Evolutionary conservation across 1,140 invertebrate genomes (phyloP).

Genomic region (Drosophila athabasca): DNA sequence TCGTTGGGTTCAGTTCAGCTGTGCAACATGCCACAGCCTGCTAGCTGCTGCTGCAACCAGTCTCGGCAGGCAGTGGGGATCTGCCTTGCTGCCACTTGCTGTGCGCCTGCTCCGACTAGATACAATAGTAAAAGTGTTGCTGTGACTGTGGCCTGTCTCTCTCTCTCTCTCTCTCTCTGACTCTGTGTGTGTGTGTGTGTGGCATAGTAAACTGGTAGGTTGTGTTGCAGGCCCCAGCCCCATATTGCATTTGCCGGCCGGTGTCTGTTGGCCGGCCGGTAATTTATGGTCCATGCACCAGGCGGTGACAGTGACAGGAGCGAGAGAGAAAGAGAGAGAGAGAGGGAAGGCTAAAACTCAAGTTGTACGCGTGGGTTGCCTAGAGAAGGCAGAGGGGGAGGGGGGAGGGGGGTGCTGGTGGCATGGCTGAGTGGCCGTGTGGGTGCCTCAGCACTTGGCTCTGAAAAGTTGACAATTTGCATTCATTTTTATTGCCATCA

Average conservation of each 20-base stretch:
- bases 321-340: conserved; percentile 47
- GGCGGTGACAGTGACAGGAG: neutral
- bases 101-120: conserved; percentile 81
- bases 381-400: neutral
- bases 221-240: too few relatives aligned
- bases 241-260: conserved; percentile 59
- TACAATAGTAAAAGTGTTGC: conserved; percentile 82
- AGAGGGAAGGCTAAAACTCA: conserved; percentile 7
- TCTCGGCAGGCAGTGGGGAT: neutral
- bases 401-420: neutral
- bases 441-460: conserved; percentile 52
- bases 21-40: conserved; percentile 30
- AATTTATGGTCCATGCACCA: conserved; percentile 64
- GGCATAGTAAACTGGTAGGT: too few relatives aligned
- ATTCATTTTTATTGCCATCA: conserved; percentile 77
- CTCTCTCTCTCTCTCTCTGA: neutral
- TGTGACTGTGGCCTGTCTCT: conserved; percentile 16
- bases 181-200: conserved; percentile 6
- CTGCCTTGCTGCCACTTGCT: conserved; percentile 58
- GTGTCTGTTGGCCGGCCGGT: conserved; percentile 58
- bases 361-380: conserved; percentile 57
- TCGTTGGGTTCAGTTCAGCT: conserved; percentile 15
- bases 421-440: too few relatives aligned
- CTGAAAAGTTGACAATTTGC: conserved; percentile 73
- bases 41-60: conserved; percentile 47